A percentile compares a stretch with the other conserved stretches of the same genome.
Evolutionary conservation across 2,113 vertebrate genomes (phyloP).

Genomic region (Macroglossus sobrinus): DNA sequence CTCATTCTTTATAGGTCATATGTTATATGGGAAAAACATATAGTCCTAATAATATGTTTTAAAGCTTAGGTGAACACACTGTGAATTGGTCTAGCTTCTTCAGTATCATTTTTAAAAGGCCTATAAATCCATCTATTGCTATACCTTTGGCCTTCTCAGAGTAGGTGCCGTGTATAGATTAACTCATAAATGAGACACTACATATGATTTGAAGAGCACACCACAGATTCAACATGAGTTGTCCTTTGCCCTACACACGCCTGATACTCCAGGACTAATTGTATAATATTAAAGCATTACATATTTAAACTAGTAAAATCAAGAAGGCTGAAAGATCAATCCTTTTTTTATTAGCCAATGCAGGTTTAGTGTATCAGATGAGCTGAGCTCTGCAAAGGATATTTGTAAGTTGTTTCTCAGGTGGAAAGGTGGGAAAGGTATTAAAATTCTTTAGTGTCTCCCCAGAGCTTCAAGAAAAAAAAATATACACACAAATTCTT

Average conservation of each 20-base stretch:
- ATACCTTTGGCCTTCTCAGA: background rate
- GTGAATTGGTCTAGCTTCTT: constrained; percentile 5
- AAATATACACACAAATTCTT: background rate
- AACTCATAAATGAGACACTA: background rate
- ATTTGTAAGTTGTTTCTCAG: constrained; percentile 65
- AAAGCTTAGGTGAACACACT: background rate
- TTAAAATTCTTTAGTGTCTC: constrained; percentile 74
- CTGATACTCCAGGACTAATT: background rate
- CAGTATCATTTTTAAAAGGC: constrained; percentile 31
- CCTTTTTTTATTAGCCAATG: constrained; percentile 60
- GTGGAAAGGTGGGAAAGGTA: constrained; percentile 72
- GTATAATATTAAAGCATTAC: background rate
- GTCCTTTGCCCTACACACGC: background rate
- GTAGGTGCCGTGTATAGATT: background rate
- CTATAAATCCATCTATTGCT: constrained; percentile 51
- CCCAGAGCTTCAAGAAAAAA: constrained; percentile 50
- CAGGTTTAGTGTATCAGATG: constrained; percentile 37
- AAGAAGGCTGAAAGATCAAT: constrained; percentile 47
- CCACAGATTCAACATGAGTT: background rate
- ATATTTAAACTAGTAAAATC: background rate
- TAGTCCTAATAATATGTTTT: constrained; percentile 26
- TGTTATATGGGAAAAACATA: constrained; percentile 32
- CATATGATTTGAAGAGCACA: background rate
- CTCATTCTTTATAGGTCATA: background rate
- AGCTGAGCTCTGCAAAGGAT: constrained; percentile 47